These are phyloP conservation scores for Anthrax anthrax DNA, from an alignment of 2,888 invertebrate species.

Conservation along the genomic window DNA sequence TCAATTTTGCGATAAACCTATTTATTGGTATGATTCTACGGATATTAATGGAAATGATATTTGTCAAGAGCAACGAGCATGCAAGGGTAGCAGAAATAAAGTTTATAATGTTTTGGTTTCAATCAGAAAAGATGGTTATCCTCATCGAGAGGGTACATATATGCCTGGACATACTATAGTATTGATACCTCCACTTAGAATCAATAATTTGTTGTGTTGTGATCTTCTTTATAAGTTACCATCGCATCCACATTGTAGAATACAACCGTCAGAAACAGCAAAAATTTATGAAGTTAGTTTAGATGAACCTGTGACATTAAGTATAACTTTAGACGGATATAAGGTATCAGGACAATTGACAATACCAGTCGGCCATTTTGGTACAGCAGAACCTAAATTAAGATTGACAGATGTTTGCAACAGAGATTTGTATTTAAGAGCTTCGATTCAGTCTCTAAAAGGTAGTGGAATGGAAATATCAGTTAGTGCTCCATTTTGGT, in stretches of 20 bases:
- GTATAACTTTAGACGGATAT: slow-evolving; percentile 73
- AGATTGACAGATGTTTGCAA: slow-evolving; percentile 59
- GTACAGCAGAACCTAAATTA: slow-evolving; percentile 50
- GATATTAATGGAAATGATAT: slow-evolving; percentile 12
- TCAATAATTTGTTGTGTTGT: slow-evolving; percentile 79
- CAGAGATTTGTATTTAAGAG: slow-evolving; percentile 60
- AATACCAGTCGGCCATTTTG: slow-evolving; percentile 34
- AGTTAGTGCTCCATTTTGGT: slow-evolving; percentile 81
- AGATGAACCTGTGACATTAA: slow-evolving; percentile 50
- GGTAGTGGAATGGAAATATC: slow-evolving; percentile 52
- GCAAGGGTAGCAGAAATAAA: slow-evolving; percentile 23
- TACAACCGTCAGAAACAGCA: slow-evolving; percentile 35
- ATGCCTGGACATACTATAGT: slow-evolving; percentile 74
- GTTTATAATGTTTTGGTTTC: slow-evolving; percentile 24
- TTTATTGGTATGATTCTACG: slow-evolving; percentile 24
- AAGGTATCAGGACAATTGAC: slow-evolving; percentile 51
- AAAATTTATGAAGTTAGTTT: slow-evolving; percentile 40
- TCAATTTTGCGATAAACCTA: slow-evolving; percentile 25
- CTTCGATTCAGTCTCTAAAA: slow-evolving; percentile 43
- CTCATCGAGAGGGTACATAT: slow-evolving; percentile 38
- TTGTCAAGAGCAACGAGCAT: slow-evolving; percentile 20
- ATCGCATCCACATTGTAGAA: slow-evolving; percentile 30
- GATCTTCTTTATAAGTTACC: slow-evolving; percentile 52
- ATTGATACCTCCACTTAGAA: slow-evolving; percentile 66
- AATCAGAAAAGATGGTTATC: slow-evolving; percentile 66